Evolutionary conservation across 2,113 vertebrate species (phyloP), one percentile per base, ranked within the genome.

Genomic region (Megalops atlanticus): DNA sequence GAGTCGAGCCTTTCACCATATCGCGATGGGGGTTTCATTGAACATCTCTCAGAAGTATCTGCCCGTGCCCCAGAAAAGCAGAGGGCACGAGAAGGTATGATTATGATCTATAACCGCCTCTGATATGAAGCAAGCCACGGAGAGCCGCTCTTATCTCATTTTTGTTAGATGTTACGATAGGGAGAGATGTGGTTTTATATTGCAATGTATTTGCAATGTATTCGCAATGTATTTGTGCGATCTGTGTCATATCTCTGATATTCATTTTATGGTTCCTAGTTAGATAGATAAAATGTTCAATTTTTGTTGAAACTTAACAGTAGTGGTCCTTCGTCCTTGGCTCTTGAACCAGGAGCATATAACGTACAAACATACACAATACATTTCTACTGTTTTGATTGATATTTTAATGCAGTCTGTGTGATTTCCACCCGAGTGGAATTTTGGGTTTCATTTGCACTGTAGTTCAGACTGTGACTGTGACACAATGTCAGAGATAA

Each of bases 21-120:
- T 72, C 58, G 58, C 31, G 64, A 39, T 75, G 43, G 21, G 38
- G 43, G 39, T 80, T 72, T 72, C 24, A 73, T 80, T 14, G n/a
- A 73, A 54, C 7, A 27, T 43, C 36, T 45, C 2, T 15, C 43
- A 31, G 41, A 71, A 45, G 68, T 31, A 45, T 33, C 58, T 27
- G 78, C 45, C 52, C 73, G 38, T 80, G 78, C 52, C 70, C 79
- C 4, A 52, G 79, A 80, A 80, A 80, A 74, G 33, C 15, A n/a
- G n/a, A n/a, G n/a, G 10, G 27, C 18, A 80, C 54, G 47, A 52
- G 45, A 35, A 21, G 24, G 33, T 31, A 80, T 24, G 3, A 39
- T 47, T 73, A 6, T 3, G 52, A 41, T n/a, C 54, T 31, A 41
- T 64, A 39, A 78, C 43, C 12, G 31, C 18, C 35, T 27, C 33